These are phyloP conservation scores for Drosophila aff. DNA, from an alignment of 1,140 invertebrate species.

Conservation along the genomic window DNA sequence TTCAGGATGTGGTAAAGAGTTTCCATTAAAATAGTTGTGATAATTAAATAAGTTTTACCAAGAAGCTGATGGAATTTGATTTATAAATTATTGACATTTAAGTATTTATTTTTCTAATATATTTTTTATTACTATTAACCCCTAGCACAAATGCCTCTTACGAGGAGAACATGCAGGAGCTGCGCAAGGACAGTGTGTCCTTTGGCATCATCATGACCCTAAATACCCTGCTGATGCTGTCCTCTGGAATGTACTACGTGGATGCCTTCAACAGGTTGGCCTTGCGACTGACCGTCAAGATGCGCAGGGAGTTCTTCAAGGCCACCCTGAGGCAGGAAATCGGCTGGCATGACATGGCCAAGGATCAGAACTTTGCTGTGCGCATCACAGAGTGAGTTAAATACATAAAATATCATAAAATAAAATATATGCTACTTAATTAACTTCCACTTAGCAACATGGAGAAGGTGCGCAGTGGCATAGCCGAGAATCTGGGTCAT, in stretches of 20 bases:
- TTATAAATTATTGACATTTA: background rate
- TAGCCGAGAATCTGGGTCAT: conserved; percentile 94
- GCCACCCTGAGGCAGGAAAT: conserved; percentile 94
- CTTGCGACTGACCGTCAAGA: conserved; percentile 88
- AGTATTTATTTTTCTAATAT: background rate
- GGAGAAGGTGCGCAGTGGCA: conserved; percentile 93
- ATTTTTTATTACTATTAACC: background rate
- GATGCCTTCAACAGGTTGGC: conserved; percentile 89
- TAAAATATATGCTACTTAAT: conserved; percentile 51
- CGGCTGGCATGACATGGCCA: conserved; percentile 93
- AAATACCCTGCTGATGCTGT: conserved; percentile 87
- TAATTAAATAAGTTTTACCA: too few relatives aligned
- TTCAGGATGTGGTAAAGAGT: too few relatives aligned
- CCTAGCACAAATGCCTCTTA: conserved; percentile 86
- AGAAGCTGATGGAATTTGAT: background rate
- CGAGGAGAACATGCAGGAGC: conserved; percentile 87
- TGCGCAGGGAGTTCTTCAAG: conserved; percentile 90
- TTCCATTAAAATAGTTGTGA: too few relatives aligned
- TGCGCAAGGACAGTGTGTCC: conserved; percentile 88
- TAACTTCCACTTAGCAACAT: conserved; percentile 89
- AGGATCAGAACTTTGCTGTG: conserved; percentile 94
- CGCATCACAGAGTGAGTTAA: conserved; percentile 92
- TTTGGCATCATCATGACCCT: conserved; percentile 88
- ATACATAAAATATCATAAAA: conserved; percentile 7
- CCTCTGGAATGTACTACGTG: conserved; percentile 88